phyloP scores from a whole-genome alignment of 2,113 vertebrate genomes.

The Myxocyprinus asiaticus region DNA sequence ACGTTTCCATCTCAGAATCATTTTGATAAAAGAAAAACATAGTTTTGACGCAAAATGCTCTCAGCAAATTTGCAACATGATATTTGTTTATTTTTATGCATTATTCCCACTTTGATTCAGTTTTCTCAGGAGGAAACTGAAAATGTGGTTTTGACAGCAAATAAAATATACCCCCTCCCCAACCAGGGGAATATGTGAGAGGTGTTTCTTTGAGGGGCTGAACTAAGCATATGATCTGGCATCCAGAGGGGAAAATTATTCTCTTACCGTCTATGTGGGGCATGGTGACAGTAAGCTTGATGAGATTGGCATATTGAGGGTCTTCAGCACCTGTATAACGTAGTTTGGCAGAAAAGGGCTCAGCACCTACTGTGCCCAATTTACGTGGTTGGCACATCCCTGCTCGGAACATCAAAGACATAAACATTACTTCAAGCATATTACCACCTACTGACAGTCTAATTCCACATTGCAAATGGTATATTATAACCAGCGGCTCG shows the following conservation, averaged over 20 bases:
- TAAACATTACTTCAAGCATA: conserved; percentile 36
- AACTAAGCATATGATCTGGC: conserved; percentile 20
- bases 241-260: background rate
- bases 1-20: background rate
- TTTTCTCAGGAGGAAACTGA: too few species aligned
- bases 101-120: background rate
- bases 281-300: conserved; percentile 92
- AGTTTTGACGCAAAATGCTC: background rate
- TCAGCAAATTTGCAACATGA: conserved; percentile 17
- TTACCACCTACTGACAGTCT: conserved; percentile 37
- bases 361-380: conserved; percentile 86
- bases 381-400: conserved; percentile 91
- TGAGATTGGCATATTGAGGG: conserved; percentile 82
- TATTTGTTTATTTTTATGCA: conserved; percentile 12
- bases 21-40: background rate
- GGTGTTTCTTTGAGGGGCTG: background rate
- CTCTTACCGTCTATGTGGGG: conserved; percentile 91
- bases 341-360: conserved; percentile 93
- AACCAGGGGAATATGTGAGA: conserved; percentile 12
- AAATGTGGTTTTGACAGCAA: conserved; percentile 10
- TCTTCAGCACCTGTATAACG: conserved; percentile 89
- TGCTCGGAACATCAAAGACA: conserved; percentile 60
- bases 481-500: conserved; percentile 26
- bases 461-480: conserved; percentile 18
- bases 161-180: too few species aligned